phyloP scores from a whole-genome alignment of 2,797 vertebrate genomes.

The Linurgus olivaceus region DNA sequence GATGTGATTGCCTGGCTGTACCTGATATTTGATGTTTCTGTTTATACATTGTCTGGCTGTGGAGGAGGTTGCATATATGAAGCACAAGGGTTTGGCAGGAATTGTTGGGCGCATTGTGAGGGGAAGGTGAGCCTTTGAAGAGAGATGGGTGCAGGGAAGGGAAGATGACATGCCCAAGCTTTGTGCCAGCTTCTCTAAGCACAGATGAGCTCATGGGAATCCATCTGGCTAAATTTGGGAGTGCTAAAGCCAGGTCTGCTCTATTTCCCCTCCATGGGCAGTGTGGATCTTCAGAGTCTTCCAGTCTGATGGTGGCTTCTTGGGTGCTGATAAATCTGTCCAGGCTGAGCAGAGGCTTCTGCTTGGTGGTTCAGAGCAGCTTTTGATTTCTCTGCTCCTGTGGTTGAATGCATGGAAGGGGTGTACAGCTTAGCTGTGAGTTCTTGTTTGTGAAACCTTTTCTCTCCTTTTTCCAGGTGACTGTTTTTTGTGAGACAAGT shows the following conservation, averaged over 20 bases:
- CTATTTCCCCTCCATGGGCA: background rate
- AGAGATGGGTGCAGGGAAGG: background rate
- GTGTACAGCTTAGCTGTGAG: background rate
- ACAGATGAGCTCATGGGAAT: conserved; percentile 1
- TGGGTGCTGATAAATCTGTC: background rate
- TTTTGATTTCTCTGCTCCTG: background rate
- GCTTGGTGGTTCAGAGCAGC: background rate
- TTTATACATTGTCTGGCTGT: background rate
- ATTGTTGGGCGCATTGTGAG: background rate
- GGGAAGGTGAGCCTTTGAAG: conserved; percentile 13
- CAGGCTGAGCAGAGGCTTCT: background rate
- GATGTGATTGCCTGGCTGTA: background rate
- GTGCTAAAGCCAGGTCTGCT: background rate
- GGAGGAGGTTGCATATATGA: background rate
- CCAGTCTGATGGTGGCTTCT: background rate
- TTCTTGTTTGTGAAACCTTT: background rate
- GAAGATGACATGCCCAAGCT: background rate
- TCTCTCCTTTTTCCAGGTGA: conserved; percentile 66
- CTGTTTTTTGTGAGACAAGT: conserved; percentile 60
- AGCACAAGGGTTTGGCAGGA: background rate
- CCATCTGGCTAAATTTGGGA: background rate
- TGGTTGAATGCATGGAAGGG: background rate
- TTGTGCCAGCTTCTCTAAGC: conserved; percentile 1
- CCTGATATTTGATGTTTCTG: background rate
- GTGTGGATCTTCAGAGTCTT: background rate